Conservation (phyloP, 2,888 invertebrate genomes). For the Chymomyza caudatula region DNA sequence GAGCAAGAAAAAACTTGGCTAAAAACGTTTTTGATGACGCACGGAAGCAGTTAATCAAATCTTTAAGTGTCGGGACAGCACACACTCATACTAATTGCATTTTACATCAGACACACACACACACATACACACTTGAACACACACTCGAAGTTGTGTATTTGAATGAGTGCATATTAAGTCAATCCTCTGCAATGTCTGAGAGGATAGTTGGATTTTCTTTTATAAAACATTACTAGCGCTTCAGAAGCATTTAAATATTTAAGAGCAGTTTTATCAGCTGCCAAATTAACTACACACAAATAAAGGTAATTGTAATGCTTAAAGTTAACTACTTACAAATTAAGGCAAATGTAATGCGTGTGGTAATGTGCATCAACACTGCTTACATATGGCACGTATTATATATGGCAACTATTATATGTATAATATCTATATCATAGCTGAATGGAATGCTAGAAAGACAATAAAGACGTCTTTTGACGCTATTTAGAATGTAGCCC, state of each 20-base stretch:
- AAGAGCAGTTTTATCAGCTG: neutral
- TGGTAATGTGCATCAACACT: too few relatives aligned
- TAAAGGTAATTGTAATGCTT: neutral
- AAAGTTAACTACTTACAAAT: too few relatives aligned
- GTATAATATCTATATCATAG: too few relatives aligned
- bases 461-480: too few relatives aligned
- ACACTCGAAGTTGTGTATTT: neutral
- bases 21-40: constrained; percentile 63
- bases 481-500: too few relatives aligned
- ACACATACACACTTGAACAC: neutral
- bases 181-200: neutral
- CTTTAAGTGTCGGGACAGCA: constrained; percentile 51
- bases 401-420: too few relatives aligned
- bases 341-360: too few relatives aligned
- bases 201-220: neutral
- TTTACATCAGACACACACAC: neutral
- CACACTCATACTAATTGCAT: neutral
- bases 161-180: neutral
- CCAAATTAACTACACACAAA: neutral
- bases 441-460: too few relatives aligned
- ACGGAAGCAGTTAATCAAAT: constrained; percentile 73
- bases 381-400: too few relatives aligned
- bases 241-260: neutral
- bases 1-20: constrained; percentile 13
- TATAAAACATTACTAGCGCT: neutral